phyloP scores from a whole-genome alignment of 2,113 vertebrate genomes.

The Cyanocitta stelleri region DNA sequence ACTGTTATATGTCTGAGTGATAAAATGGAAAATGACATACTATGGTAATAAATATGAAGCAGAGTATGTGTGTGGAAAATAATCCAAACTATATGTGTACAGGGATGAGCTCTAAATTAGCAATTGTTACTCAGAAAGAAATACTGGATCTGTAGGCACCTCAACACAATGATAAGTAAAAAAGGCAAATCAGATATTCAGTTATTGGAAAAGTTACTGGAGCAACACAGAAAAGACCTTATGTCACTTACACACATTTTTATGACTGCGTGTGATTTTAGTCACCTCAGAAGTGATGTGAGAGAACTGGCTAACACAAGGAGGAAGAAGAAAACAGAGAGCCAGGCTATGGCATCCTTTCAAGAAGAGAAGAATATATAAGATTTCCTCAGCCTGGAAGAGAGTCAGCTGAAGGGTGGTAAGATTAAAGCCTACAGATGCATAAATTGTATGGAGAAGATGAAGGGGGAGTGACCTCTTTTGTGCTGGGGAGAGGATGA shows the following conservation, averaged over 20 bases:
- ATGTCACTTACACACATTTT: not conserved
- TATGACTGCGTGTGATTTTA: not conserved
- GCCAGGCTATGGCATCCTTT: not conserved
- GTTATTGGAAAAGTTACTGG: not conserved
- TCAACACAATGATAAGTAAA: not conserved
- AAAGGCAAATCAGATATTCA: not conserved
- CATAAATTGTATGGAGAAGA: not conserved
- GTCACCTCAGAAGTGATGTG: not conserved
- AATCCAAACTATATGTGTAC: not conserved
- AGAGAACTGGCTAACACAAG: not conserved
- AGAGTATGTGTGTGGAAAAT: not conserved
- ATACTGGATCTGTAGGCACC: not conserved
- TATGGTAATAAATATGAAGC: not conserved
- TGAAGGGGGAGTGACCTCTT: conserved; percentile 29
- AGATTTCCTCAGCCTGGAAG: conserved; percentile 5
- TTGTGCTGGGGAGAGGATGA: not conserved
- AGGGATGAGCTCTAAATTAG: not conserved
- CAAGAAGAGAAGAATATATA: conserved; percentile 4
- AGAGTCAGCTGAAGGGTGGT: not conserved
- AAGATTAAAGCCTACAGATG: conserved; percentile 29
- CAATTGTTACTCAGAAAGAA: not conserved
- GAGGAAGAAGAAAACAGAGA: not conserved
- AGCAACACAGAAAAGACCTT: not conserved
- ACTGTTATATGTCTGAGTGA: not conserved
- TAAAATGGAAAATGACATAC: not conserved